These are phyloP conservation scores for Drosophila nikananu DNA, from an alignment of 1,140 invertebrate species.

Conservation along the genomic window DNA sequence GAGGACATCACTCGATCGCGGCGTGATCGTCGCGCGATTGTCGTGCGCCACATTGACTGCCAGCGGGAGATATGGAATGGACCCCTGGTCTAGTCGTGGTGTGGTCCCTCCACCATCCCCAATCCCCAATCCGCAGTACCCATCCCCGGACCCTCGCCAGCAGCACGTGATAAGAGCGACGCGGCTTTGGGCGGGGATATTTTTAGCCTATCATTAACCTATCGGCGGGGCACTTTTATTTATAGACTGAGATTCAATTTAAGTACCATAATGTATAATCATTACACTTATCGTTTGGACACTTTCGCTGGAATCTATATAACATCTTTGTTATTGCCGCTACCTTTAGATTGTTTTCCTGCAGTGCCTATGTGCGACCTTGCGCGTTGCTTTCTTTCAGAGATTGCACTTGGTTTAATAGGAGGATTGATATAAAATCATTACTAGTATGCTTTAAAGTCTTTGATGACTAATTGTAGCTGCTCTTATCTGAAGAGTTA, in stretches of 20 bases:
- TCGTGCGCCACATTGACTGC: constrained; percentile 38
- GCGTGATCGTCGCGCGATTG: constrained; percentile 53
- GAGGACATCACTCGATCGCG: constrained; percentile 35
- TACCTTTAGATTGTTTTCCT: background rate
- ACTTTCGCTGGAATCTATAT: constrained; percentile 11
- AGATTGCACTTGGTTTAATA: background rate
- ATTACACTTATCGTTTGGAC: constrained; percentile 15
- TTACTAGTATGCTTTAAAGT: background rate
- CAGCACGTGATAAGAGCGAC: constrained; percentile 68
- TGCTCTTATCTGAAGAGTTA: background rate
- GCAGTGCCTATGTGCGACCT: background rate
- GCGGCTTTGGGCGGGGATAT: constrained; percentile 29
- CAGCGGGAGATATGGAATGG: constrained; percentile 28
- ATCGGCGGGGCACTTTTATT: constrained; percentile 49
- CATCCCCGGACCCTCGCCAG: constrained; percentile 15
- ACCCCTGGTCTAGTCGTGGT: constrained; percentile 11
- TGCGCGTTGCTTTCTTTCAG: background rate
- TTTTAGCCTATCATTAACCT: constrained; percentile 59
- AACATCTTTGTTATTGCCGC: background rate
- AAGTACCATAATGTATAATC: constrained; percentile 30
- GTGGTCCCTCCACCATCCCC: constrained; percentile 11
- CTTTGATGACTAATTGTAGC: background rate
- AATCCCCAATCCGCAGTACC: background rate
- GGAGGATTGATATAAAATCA: background rate
- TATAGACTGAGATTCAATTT: constrained; percentile 56